Evolutionary conservation across 2,888 invertebrate species (phyloP), one percentile per base, ranked within the genome.

Genomic region (Lochmaea crataegi): DNA sequence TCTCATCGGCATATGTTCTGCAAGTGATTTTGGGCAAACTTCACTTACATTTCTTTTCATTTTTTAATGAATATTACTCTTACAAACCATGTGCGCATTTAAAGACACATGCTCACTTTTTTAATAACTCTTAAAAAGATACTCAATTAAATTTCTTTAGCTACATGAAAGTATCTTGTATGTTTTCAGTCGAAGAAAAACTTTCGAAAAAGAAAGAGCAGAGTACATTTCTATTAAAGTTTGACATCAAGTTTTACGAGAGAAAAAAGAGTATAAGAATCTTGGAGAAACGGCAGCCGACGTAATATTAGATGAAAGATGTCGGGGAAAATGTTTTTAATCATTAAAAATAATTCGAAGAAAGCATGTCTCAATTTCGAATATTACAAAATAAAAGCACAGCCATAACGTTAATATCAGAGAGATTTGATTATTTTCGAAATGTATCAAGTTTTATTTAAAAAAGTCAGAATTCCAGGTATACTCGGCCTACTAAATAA

Each of bases 291-390:
- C 26, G 4, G 26, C 26, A 42, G 0, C 48, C 10, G 57, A 57
- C 7, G 57, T 26, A 57, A 57, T 26, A 57, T 57, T 26, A 26
- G 26, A 38, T n/a, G 38, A 16, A 18, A 42, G 12, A 56, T 18
- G 56, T 7, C 12, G 16, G 41, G 4, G 11, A 61, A 61, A 61
- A 18, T 41, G 61, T 42, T 61, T 61, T 41, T 41, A n/a, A 11
- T 61, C 41, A 41, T 61, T 41, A 41, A 61, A 61, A 60, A 60
- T 60, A 60, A 60, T 60, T 38, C 51, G n/a, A n/a, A 60, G 60
- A 38, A 38, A 60, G 38, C 18, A n/a, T 60, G 41, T 60, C 16
- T 60, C 38, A 38, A 60, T 60, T 32, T 60, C 14, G 14, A n/a
- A 60, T 16, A 60, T 60, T 60, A 14, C 32, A 60, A 60, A 60